Evolutionary conservation across 1,140 invertebrate species (phyloP).

Genomic region (Drosophila athabasca): DNA sequence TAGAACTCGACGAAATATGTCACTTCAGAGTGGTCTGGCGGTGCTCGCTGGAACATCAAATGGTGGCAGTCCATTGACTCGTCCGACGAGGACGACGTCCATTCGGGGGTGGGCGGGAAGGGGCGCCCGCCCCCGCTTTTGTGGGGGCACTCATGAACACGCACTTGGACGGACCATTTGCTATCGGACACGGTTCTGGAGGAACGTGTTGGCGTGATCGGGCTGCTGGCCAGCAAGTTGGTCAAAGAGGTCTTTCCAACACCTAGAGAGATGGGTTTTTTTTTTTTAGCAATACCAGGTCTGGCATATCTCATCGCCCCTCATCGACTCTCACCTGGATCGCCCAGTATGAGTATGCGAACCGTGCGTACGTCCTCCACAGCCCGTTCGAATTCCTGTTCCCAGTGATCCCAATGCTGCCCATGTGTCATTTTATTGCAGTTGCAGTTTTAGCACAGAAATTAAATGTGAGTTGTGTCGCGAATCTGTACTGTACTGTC

Average conservation of each 20-base stretch:
- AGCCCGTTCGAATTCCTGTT: not conserved
- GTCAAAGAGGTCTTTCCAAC: conserved; percentile 60
- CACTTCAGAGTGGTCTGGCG: conserved; percentile 1
- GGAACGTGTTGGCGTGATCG: conserved; percentile 40
- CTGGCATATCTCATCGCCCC: too few relatives aligned
- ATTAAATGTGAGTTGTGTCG: not conserved
- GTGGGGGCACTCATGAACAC: conserved; percentile 48
- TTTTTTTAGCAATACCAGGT: too few relatives aligned
- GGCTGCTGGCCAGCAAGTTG: conserved; percentile 52
- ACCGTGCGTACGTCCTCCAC: conserved; percentile 39
- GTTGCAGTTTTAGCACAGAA: not conserved
- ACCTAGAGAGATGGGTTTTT: conserved; percentile 31
- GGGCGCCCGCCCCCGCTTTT: not conserved
- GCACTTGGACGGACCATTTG: conserved; percentile 55
- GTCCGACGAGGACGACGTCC: conserved; percentile 46
- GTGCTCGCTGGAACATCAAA: not conserved
- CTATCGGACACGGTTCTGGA: conserved; percentile 34
- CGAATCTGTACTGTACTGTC: not conserved
- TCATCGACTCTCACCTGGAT: conserved; percentile 33
- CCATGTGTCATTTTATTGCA: conserved; percentile 5
- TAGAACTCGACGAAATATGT: conserved; percentile 63
- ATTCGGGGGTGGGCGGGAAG: conserved; percentile 45
- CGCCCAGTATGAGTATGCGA: conserved; percentile 55
- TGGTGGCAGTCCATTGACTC: not conserved
- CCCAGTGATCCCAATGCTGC: not conserved